phyloP scores from a whole-genome alignment of 2,888 invertebrate genomes.

The Perizoma flavofasciatum region DNA sequence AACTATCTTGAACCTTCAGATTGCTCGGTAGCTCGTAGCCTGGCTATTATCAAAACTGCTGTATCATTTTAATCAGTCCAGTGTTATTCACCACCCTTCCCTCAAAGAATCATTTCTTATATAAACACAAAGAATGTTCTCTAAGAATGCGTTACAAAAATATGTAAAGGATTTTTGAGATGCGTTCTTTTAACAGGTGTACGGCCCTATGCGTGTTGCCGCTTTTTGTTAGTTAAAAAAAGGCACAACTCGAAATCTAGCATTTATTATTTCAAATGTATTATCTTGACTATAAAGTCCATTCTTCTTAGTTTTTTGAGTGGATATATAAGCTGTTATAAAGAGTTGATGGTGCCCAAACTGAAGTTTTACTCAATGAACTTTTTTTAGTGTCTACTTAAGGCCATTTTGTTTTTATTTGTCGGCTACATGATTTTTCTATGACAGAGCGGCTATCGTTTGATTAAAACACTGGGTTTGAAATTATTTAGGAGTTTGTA shows the following conservation, averaged over 20 bases:
- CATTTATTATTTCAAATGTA: constrained; percentile 17
- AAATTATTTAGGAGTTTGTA: constrained; percentile 7
- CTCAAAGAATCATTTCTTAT: constrained; percentile 55
- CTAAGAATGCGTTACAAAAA: constrained; percentile 74
- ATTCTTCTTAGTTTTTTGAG: constrained; percentile 27
- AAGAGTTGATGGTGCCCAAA: constrained; percentile 46
- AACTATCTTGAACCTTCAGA: constrained; percentile 44
- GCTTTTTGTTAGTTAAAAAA: constrained; percentile 21
- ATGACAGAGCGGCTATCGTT: constrained; percentile 67
- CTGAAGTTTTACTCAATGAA: constrained; percentile 70
- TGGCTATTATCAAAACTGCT: constrained; percentile 54
- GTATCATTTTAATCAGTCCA: constrained; percentile 70
- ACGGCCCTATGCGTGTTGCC: constrained; percentile 50
- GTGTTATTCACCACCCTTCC: constrained; percentile 63
- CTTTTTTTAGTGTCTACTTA: constrained; percentile 69
- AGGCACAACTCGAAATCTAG: constrained; percentile 7
- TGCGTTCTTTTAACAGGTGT: constrained; percentile 73
- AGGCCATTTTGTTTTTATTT: constrained; percentile 79
- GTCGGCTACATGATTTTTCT: constrained; percentile 69
- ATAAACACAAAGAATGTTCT: constrained; percentile 68
- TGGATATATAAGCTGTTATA: background rate
- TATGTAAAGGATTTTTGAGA: constrained; percentile 72
- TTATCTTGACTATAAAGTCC: constrained; percentile 9
- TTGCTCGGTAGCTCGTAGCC: constrained; percentile 55
- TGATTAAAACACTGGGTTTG: constrained; percentile 62